Base-by-base conservation (phyloP, 2,797 vertebrate genomes). In the Salarias fasciatus region DNA sequence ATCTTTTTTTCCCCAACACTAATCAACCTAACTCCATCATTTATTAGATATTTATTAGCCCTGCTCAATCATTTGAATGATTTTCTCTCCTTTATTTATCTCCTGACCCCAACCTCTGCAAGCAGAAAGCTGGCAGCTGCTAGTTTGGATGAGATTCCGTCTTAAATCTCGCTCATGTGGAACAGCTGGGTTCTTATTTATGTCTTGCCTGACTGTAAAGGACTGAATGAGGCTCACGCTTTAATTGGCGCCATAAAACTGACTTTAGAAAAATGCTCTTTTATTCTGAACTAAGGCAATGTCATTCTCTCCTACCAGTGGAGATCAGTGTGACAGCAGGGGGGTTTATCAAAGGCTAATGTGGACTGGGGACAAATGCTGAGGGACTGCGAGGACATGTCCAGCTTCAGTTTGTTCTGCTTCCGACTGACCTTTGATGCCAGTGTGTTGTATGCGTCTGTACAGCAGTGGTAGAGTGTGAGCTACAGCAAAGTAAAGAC, bases 341-440 rank as follows among this genome's bases (percentile, higher is more conserved):
- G 31, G 49, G 31, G 35, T 48, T 54, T 44, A n/a, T 50, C 48
- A 40, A 46, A 53, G 51, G 58, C 41, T 35, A 69, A 74, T 36
- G 36, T 58, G 31, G 56, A 55, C 18, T 24, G 18, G 0, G 41
- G 51, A 58, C 38, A 51, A 69, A 71, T 48, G 59, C 48, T 37
- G n/a, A 63, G 55, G 42, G 6, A 35, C 51, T 28, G 49, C 24
- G 28, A 53, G 13, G 12, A 47, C 48, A 64, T 59, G 11, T 54
- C 28, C 0, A 40, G 33, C 18, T 61, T 64, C 38, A 40, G 8
- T 46, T 43, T 8, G 35, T 7, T 55, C 65, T 62, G 42, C 35
- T 63, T 75, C 59, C 31, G 33, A 31, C 14, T 57, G 50, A 73
- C 65, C 49, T 62, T 51, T 69, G 7, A 47, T 69, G 40, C 15